Evolutionary conservation across 2,888 invertebrate species (phyloP).

Genomic region (Metalampra italica): DNA sequence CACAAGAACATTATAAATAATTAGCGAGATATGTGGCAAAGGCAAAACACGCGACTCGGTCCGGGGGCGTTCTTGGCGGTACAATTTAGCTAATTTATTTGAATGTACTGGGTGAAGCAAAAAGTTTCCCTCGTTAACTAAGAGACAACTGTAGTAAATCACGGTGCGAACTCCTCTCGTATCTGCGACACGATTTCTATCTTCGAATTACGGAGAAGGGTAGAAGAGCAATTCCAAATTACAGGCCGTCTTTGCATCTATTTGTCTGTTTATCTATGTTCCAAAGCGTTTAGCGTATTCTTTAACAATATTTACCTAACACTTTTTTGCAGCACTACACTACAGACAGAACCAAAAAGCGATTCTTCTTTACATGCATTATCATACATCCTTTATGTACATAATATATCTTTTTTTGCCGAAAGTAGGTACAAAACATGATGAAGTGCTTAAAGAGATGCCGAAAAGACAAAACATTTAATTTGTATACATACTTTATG

Average conservation of each 20-base stretch:
- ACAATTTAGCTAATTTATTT: conserved; percentile 62
- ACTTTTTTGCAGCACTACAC: too few species aligned
- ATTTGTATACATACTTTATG: too few species aligned
- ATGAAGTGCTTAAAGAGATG: too few species aligned
- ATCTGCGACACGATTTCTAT: conserved; percentile 60
- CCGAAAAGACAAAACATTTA: too few species aligned
- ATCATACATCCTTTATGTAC: too few species aligned
- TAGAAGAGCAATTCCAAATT: conserved; percentile 34
- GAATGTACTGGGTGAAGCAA: conserved; percentile 46
- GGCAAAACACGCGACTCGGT: conserved; percentile 9
- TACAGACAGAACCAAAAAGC: too few species aligned
- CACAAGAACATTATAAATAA: neutral
- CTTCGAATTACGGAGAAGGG: conserved; percentile 52
- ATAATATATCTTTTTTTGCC: too few species aligned
- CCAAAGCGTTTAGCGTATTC: neutral
- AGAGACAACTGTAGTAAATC: conserved; percentile 66
- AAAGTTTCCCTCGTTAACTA: conserved; percentile 66
- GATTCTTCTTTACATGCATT: too few species aligned
- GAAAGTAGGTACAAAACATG: too few species aligned
- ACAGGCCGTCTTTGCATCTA: conserved; percentile 27
- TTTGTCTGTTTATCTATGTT: conserved; percentile 18
- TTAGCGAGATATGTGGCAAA: conserved; percentile 4
- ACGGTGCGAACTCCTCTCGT: conserved; percentile 42
- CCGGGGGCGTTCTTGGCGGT: conserved; percentile 25
- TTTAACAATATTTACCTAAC: neutral